Evolutionary conservation across 2,888 invertebrate species (phyloP), one percentile per base, ranked within the genome.

Genomic region (Hetaerina titia): DNA sequence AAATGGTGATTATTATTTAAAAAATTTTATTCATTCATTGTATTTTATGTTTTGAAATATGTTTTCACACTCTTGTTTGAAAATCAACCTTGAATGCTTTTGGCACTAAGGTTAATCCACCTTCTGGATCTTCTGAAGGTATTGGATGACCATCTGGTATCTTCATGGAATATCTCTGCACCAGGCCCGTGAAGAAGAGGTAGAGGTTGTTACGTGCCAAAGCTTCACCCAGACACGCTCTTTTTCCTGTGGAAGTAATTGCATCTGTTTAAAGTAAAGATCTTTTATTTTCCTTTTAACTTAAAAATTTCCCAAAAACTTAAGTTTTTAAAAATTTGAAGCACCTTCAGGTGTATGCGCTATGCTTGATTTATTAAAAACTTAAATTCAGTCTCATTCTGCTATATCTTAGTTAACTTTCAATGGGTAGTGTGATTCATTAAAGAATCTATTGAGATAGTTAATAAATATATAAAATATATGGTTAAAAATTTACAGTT

Each of bases 171-270:
- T 97, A 98, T 95, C 97, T 97, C 96, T 98, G 97, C 96, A 98
- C 96, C 63, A 98, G 97, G 81, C 97, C 97, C 0, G 97, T 97
- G 95, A 98, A 97, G 96, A 98, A 97, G 90, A 98, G 96, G 96
- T 98, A 98, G 13, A 98, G 96, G 95, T 97, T 97, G 0, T 97
- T 97, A 95, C 97, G 97, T 0, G 98, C 98, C 95, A 98, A 96
- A 0, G 97, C 96, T 96, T 98, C 98, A 0, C 98, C 98, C 0
- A 98, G 96, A 96, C 98, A 98, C 95, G 98, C 97, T 96, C 98
- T 97, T 96, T 97, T 97, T 5, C 98, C 98, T 97, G 97, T 25
- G 63, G 60, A 2, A 63, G 22, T 57, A 8, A 58, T 13, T 57
- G n/a, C 19, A 63, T 31, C 11, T 81, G 31, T 9, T 31, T 31